These are phyloP conservation scores for Pipra filicauda DNA, from an alignment of 2,113 vertebrate genomes.

Conservation along the genomic window DNA sequence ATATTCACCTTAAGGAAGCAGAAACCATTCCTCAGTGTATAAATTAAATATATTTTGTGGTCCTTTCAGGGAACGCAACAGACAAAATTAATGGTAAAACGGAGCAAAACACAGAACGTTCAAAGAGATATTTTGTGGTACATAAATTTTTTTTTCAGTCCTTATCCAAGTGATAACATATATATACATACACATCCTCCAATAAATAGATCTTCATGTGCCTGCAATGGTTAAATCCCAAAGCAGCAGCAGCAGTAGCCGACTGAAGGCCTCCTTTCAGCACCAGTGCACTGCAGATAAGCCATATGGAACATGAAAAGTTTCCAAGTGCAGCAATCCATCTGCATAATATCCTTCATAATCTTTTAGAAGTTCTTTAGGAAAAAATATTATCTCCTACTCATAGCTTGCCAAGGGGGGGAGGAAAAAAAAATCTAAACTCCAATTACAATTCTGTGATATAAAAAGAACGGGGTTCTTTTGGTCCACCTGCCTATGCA, in stretches of 20 bases:
- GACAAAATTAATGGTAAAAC: not conserved
- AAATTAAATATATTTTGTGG: not conserved
- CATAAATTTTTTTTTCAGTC: not conserved
- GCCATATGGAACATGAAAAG: conserved; percentile 60
- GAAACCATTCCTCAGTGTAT: not conserved
- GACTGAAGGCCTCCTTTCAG: conserved; percentile 47
- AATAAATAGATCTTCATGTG: not conserved
- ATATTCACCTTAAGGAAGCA: not conserved
- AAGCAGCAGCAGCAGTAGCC: not conserved
- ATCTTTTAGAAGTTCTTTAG: conserved; percentile 44
- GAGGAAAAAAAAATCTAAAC: not conserved
- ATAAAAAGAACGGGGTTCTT: not conserved
- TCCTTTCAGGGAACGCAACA: not conserved
- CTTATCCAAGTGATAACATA: not conserved
- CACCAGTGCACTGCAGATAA: conserved; percentile 53
- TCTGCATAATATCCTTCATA: conserved; percentile 53
- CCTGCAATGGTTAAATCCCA: conserved; percentile 32
- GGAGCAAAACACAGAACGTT: not conserved
- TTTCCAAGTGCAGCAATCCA: conserved; percentile 54
- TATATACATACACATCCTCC: not conserved
- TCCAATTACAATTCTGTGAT: not conserved
- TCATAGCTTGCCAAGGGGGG: not conserved
- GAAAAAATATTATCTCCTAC: conserved; percentile 46
- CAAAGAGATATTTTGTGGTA: not conserved
- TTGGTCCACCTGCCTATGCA: not conserved